Evolutionary conservation across 2,113 vertebrate genomes (phyloP), one percentile per base, ranked within the genome.

Genomic region (Geococcyx californianus): DNA sequence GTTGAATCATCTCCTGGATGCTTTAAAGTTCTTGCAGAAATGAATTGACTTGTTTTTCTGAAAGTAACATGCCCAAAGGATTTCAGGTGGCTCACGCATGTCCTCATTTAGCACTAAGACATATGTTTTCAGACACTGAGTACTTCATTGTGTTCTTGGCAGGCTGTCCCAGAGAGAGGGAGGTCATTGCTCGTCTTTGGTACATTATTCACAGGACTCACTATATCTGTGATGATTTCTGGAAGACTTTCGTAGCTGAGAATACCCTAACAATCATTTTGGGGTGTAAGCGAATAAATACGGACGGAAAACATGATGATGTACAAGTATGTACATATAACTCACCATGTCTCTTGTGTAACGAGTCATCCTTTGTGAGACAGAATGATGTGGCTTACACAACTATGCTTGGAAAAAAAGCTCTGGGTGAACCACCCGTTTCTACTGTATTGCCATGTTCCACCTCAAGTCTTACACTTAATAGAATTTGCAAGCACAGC

Each of bases 271-370:
- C 67, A 86, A 55, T 90, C 47, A 72, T 90, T 95, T 86, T 70
- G 88, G 85, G 93, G 40, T 79, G 92, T 59, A 92, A 87, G 88
- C 16, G 84, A 87, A 80, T 63, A 90, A 94, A 88, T 1, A 59
- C 42, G 63, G 52, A 91, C 86, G 93, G 93, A 96, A 97, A 96
- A 93, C 24, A 86, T 84, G 75, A 94, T 31, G 68, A 67, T 90
- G 31, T 70, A 55, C 40, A 68, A 94, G 26, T 49, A 81, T 0
- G 2, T 51, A 74, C 76, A 47, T 36, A 89, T 70, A 78, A 86
- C 58, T 84, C 29, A 42, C 42, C 24, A 49, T 0, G 33, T 94
- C 83, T 78, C 90, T 67, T 44, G 68, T 84, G 64, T 63, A 93
- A 77, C 20, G 0, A 84, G 38, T 74, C 91, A 88, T 66, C 67